Evolutionary conservation across 2,797 vertebrate genomes (phyloP).

Genomic region (Alouatta caraya): DNA sequence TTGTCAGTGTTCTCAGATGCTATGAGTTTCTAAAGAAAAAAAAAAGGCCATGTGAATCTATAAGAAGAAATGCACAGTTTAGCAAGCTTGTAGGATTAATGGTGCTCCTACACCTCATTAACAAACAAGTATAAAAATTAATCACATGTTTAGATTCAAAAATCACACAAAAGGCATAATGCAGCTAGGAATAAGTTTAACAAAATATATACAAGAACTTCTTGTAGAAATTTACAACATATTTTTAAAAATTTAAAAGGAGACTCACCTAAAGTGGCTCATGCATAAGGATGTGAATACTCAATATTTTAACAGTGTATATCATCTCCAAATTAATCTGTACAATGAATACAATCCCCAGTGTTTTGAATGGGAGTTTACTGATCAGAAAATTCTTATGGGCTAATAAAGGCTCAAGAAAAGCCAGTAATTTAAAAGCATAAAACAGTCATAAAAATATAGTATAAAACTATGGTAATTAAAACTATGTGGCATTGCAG

Average conservation of each 20-base stretch:
- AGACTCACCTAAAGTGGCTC: neutral
- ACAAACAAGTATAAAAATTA: neutral
- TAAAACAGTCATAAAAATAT: neutral
- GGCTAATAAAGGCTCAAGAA: neutral
- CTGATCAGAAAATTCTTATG: neutral
- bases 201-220: neutral
- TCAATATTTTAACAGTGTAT: neutral
- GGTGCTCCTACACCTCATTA: neutral
- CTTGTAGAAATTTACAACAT: constrained; percentile 13
- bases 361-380: neutral
- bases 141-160: neutral
- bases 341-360: neutral
- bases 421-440: neutral
- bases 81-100: neutral
- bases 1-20: neutral
- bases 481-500: neutral
- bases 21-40: neutral
- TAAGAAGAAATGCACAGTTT: neutral
- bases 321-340: neutral
- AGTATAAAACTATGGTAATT: constrained; percentile 24
- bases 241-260: neutral
- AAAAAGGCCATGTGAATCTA: neutral
- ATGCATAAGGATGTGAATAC: neutral
- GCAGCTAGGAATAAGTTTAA: neutral
- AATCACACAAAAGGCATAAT: neutral